Conservation (phyloP, 2,113 vertebrate species). For the Prionailurus bengalensis region DNA sequence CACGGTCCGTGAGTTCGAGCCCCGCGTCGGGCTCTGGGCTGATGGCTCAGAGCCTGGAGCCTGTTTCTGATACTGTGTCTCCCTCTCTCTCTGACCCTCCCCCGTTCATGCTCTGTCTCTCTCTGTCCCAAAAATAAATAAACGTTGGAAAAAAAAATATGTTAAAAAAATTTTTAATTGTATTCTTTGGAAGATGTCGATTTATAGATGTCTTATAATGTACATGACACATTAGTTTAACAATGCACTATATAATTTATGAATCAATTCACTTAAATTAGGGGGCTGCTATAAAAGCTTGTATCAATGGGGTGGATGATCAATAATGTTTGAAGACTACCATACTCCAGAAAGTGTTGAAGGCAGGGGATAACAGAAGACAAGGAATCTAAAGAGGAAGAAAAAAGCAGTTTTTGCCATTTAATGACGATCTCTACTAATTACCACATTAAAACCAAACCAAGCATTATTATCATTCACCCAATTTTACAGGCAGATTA, state of each 20-base stretch:
- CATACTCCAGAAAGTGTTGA: neutral
- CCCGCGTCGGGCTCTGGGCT: too few species aligned
- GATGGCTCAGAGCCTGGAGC: too few species aligned
- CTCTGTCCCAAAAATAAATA: too few species aligned
- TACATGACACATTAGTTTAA: neutral
- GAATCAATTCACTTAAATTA: constrained; percentile 36
- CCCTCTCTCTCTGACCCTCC: too few species aligned
- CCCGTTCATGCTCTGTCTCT: too few species aligned
- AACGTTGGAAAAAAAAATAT: neutral
- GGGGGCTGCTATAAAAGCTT: neutral
- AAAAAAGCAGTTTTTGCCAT: neutral
- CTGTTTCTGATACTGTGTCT: too few species aligned
- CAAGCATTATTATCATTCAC: neutral
- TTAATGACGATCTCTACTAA: neutral
- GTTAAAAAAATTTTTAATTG: neutral
- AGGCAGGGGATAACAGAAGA: neutral
- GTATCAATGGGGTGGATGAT: neutral
- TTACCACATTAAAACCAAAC: neutral
- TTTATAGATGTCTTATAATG: neutral
- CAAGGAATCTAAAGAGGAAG: neutral
- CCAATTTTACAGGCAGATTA: neutral
- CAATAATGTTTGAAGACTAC: constrained; percentile 15
- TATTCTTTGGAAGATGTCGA: constrained; percentile 16
- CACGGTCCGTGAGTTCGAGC: too few species aligned
- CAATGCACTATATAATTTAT: constrained; percentile 15